Evolutionary conservation across 2,888 invertebrate species (phyloP), one percentile per base, ranked within the genome.

Genomic region (Lithophane ornitopus): DNA sequence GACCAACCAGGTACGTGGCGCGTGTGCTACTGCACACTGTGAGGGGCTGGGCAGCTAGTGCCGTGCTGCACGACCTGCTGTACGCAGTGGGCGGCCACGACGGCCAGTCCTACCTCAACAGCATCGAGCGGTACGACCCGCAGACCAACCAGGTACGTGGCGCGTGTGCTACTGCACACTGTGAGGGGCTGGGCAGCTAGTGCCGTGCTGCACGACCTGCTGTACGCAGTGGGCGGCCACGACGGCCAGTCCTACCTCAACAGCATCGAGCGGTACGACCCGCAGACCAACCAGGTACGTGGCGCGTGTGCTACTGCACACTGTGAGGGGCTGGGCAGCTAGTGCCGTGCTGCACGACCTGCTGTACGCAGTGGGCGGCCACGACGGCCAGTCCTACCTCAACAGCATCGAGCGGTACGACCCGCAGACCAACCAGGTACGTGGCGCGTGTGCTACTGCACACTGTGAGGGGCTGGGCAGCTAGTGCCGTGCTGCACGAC

Each of bases 1-100:
- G 92, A 95, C 95, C 76, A 95, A 94, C 89, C 95, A 94, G 92
- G 94, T 95, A 49, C n/a, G n/a, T n/a, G 99, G n/a, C n/a, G n/a
- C n/a, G n/a, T n/a, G n/a, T n/a, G n/a, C n/a, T n/a, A n/a, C n/a
- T n/a, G n/a, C n/a, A n/a, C n/a, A n/a, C n/a, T n/a, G n/a, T n/a
- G n/a, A n/a, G n/a, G n/a, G n/a, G n/a, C n/a, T n/a, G n/a, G n/a
- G n/a, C n/a, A n/a, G n/a, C n/a, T n/a, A n/a, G n/a, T n/a, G n/a
- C n/a, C n/a, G n/a, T n/a, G n/a, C n/a, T n/a, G n/a, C n/a, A n/a
- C n/a, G n/a, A n/a, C n/a, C n/a, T n/a, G n/a, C n/a, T n/a, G n/a
- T n/a, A n/a, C n/a, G n/a, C n/a, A n/a, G 99, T 99, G 8, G 99
- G 99, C 26, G 98, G 98, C 0, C 99, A 99, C 94, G 99, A 99